A percentile compares a stretch with the other conserved stretches of the same genome.
phyloP scores from a whole-genome alignment of 2,888 invertebrate genomes.

The Torymus texanus region DNA sequence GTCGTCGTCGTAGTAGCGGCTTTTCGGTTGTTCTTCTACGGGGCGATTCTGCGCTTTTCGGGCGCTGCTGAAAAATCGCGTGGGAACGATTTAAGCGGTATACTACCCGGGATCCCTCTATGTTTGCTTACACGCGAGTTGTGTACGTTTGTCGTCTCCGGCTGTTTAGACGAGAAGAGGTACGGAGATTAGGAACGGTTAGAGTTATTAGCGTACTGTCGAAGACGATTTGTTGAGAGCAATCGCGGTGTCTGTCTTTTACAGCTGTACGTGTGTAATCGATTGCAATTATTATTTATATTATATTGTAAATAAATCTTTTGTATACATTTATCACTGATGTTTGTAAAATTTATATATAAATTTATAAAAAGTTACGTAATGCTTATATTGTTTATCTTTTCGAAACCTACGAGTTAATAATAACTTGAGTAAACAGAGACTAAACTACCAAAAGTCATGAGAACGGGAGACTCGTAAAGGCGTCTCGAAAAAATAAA shows the following conservation, averaged over 20 bases:
- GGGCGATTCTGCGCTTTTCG: neutral
- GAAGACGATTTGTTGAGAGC: no score
- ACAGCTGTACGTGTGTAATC: no score
- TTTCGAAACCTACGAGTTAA: no score
- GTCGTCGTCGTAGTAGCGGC: neutral
- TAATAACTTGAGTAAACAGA: no score
- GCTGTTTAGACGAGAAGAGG: no score
- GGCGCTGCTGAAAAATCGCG: constrained; percentile 36
- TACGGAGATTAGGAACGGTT: neutral
- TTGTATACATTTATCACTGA: no score
- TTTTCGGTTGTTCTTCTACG: constrained; percentile 11
- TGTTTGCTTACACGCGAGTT: neutral
- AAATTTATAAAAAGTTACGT: no score
- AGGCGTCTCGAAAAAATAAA: neutral
- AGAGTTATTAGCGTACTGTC: neutral
- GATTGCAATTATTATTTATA: no score
- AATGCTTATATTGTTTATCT: no score
- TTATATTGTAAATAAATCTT: no score
- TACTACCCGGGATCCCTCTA: neutral
- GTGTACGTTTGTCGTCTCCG: constrained; percentile 18
- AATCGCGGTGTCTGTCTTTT: no score
- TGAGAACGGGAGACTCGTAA: neutral
- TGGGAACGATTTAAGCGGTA: constrained; percentile 36
- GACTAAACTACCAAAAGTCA: neutral
- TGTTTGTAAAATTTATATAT: no score